Conservation (phyloP, 2,797 vertebrate species). For the Phataginus tricuspis region DNA sequence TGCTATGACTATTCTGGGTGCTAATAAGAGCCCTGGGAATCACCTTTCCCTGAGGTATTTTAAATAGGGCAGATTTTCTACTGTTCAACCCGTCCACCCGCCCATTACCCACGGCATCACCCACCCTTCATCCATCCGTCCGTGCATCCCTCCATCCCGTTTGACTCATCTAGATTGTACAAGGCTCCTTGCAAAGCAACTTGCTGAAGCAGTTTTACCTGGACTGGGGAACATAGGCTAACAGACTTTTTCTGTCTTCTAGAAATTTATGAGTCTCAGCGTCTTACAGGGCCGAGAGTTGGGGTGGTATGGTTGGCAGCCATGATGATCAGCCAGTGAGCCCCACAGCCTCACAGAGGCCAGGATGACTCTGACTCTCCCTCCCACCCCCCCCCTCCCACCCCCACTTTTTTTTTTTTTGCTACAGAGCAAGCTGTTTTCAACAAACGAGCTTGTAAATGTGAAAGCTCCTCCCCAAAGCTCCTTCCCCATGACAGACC, state of each 20-base stretch:
- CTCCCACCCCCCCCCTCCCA: no score
- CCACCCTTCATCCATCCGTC: neutral
- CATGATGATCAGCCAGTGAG: neutral
- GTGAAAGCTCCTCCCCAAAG: neutral
- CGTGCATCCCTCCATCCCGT: neutral
- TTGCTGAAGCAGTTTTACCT: neutral
- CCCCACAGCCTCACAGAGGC: neutral
- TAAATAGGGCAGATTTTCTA: constrained; percentile 16
- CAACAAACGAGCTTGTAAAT: neutral
- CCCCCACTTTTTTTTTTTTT: neutral
- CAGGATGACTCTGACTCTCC: neutral
- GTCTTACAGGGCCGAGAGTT: neutral
- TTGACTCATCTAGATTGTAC: neutral
- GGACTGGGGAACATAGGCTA: neutral
- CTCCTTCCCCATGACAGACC: neutral
- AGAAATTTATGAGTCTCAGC: neutral
- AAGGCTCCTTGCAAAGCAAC: neutral
- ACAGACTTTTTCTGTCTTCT: neutral
- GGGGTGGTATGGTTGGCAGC: neutral
- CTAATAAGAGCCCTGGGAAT: neutral
- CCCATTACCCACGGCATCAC: no score
- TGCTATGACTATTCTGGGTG: neutral
- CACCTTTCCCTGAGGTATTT: neutral
- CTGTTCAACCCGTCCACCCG: neutral
- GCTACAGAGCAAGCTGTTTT: neutral